Conservation (phyloP, 1,140 invertebrate genomes). For the Aphis craccivora region DNA sequence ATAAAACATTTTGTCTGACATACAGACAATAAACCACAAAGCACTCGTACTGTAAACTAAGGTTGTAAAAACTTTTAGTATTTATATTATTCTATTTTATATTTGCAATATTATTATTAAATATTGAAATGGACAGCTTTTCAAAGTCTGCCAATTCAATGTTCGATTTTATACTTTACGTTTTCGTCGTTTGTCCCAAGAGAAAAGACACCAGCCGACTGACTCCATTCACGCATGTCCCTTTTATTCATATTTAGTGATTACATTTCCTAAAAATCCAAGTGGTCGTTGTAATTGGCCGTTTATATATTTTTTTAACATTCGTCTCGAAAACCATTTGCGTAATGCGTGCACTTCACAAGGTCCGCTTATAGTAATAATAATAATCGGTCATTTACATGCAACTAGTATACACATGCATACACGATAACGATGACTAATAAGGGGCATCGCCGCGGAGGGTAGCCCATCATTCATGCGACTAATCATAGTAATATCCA, state of each 20-base stretch:
- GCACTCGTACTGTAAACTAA: background rate
- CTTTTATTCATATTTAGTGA: constrained; percentile 3
- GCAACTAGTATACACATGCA: constrained; percentile 36
- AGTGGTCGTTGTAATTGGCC: constrained; percentile 17
- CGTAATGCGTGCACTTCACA: constrained; percentile 35
- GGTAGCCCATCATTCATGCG: constrained; percentile 9
- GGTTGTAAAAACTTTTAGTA: background rate
- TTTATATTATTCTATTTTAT: background rate
- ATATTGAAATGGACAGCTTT: background rate
- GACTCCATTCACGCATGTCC: background rate
- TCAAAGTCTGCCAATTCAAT: background rate
- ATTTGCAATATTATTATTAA: background rate
- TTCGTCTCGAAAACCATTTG: constrained; percentile 33
- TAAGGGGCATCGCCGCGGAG: background rate
- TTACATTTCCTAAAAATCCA: constrained; percentile 33
- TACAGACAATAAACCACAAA: background rate
- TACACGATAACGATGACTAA: constrained; percentile 30
- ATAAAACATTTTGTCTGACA: too few relatives aligned
- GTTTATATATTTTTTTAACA: background rate
- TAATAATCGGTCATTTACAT: constrained; percentile 39
- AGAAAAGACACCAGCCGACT: background rate
- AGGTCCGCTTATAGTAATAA: background rate
- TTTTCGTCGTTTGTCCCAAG: background rate
- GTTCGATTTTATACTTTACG: background rate
- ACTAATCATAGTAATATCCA: constrained; percentile 45